phyloP scores from a whole-genome alignment of 2,113 vertebrate species.

The Speoplatyrhinus poulsoni region DNA sequence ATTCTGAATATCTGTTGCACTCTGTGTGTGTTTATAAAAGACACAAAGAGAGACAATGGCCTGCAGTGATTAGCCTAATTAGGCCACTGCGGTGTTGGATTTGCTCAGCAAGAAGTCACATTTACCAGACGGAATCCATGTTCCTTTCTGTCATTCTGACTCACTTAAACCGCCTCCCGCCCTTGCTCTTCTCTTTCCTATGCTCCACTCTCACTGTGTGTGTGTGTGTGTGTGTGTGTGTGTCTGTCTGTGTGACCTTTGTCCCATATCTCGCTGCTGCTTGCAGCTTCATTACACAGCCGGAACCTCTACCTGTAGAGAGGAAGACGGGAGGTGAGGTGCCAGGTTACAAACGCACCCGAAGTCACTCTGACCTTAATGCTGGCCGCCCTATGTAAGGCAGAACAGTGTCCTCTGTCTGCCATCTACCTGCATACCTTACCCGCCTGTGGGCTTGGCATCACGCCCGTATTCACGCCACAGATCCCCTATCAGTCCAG shows the following conservation, averaged over 20 bases:
- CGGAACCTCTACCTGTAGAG: slow-evolving; percentile 35
- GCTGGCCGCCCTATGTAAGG: slow-evolving; percentile 15
- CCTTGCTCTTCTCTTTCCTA: background rate
- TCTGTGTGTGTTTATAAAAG: no score
- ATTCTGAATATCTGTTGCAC: no score
- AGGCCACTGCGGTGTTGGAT: no score
- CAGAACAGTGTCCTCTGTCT: slow-evolving; percentile 27
- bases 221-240: slow-evolving; percentile 12
- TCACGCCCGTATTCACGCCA: background rate
- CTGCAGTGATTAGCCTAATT: no score
- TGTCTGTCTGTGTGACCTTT: slow-evolving; percentile 35
- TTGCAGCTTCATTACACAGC: slow-evolving; percentile 23
- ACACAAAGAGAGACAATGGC: no score
- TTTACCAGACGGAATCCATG: no score
- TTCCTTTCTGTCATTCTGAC: background rate
- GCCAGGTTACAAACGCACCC: slow-evolving; percentile 55
- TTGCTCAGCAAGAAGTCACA: no score
- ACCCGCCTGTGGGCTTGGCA: background rate
- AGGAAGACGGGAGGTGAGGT: slow-evolving; percentile 37
- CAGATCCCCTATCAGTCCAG: background rate
- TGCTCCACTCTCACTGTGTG: background rate
- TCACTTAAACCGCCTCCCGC: background rate
- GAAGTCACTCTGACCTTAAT: slow-evolving; percentile 37
- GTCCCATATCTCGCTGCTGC: slow-evolving; percentile 55
- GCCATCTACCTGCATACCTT: slow-evolving; percentile 4